Evolutionary conservation across 1,140 invertebrate genomes (phyloP).

Genomic region (Carposina sasakii): DNA sequence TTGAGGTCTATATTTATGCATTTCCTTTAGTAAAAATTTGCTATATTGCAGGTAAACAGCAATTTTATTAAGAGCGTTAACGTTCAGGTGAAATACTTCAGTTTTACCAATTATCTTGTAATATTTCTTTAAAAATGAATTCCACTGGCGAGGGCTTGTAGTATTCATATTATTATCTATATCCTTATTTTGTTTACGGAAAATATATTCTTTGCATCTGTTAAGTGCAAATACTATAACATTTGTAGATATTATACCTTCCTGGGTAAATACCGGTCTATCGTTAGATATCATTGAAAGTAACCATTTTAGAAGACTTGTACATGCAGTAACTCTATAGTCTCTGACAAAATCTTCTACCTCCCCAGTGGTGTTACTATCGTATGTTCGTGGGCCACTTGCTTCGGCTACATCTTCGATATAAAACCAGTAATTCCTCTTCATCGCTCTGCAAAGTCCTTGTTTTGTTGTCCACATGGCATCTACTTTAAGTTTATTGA

Average conservation of each 20-base stretch:
- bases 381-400: conserved; percentile 74
- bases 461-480: conserved; percentile 76
- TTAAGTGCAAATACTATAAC: conserved; percentile 74
- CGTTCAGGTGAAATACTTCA: conserved; percentile 54
- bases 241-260: conserved; percentile 66
- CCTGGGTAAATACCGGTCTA: conserved; percentile 48
- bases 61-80: conserved; percentile 61
- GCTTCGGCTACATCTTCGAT: conserved; percentile 73
- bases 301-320: conserved; percentile 86
- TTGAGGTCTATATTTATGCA: conserved; percentile 77
- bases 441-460: conserved; percentile 74
- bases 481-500: conserved; percentile 73
- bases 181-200: conserved; percentile 67
- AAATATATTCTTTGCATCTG: conserved; percentile 72
- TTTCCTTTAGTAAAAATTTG: conserved; percentile 73
- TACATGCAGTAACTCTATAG: conserved; percentile 85
- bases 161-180: conserved; percentile 59
- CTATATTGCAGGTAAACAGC: conserved; percentile 71
- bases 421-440: conserved; percentile 75
- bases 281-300: conserved; percentile 66
- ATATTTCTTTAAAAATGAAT: conserved; percentile 78
- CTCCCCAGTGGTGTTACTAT: conserved; percentile 65
- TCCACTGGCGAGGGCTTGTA: conserved; percentile 77
- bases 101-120: conserved; percentile 61
- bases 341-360: conserved; percentile 72